Evolutionary conservation across 1,140 invertebrate species (phyloP), one percentile per base, ranked within the genome.

Genomic region (Adoxophyes honmai): DNA sequence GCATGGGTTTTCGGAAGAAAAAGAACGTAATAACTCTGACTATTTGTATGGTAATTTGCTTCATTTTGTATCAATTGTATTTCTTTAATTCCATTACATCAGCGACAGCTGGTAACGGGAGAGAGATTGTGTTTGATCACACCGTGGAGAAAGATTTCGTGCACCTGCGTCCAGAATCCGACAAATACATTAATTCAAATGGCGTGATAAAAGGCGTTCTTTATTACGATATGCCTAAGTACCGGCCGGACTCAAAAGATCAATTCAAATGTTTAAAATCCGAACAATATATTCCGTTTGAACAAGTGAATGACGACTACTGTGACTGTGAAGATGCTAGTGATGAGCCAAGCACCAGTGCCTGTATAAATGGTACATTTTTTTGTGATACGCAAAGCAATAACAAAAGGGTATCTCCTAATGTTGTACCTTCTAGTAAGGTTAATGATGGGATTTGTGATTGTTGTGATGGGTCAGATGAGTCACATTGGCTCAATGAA

Each of bases 391-490:
- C 85, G 66, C 91, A 94, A 62, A 80, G 81, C 28, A 73, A 70
- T 18, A 86, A 83, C 59, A 80, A 78, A 11, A 76, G 87, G 5
- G 85, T 88, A 34, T 28, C 36, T 59, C 75, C 68, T 14, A 75
- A 75, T n/a, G 80, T 60, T 35, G 74, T 92, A 56, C 85, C 90
- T 28, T 92, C 92, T 33, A 89, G 87, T 66, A 91, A 94, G 77
- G 95, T 99, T 0, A 98, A 98, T 89, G 98, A 99, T 92, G 95
- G 96, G 10, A 94, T 98, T 57, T 99, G 98, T 91, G 98, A 96
- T 79, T 96, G 96, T 91, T 96, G 94, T 84, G 95, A 96, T 88
- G 95, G 95, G 21, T 95, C 94, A 35, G 95, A 96, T 81, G 95
- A 96, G 77, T 28, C 21, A 28, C 2, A 28, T 28, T 93, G 92